Percentiles rank a stretch among this genome's conserved stretches.
phyloP scores from a whole-genome alignment of 2,888 invertebrate genomes.

The Tigriopus californicus region DNA sequence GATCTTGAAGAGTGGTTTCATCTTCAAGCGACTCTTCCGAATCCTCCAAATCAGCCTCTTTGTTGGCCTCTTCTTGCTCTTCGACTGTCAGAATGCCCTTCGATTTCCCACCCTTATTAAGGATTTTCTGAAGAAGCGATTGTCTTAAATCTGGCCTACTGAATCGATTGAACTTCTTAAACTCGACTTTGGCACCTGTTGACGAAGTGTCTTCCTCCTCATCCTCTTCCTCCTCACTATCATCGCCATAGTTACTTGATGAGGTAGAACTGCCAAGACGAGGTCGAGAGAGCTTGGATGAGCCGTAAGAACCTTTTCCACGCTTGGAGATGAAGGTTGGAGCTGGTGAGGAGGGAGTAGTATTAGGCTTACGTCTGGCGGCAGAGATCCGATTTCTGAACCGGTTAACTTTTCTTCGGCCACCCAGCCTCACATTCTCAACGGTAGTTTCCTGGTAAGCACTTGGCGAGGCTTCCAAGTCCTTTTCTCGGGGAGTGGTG shows the following conservation, averaged over 20 bases:
- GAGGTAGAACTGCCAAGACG: neutral
- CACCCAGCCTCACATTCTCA: too few relatives aligned
- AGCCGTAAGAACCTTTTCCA: too few relatives aligned
- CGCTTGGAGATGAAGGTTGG: too few relatives aligned
- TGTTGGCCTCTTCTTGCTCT: slow-evolving; percentile 1
- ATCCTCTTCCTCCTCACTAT: neutral
- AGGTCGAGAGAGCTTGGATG: neutral
- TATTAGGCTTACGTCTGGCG: neutral
- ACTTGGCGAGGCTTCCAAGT: too few relatives aligned
- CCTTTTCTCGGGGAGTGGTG: too few relatives aligned
- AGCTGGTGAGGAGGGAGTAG: neutral
- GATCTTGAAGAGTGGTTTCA: slow-evolving; percentile 36
- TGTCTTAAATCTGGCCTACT: slow-evolving; percentile 1
- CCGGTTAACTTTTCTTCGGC: neutral
- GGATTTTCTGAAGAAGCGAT: slow-evolving; percentile 6
- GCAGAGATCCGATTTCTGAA: neutral
- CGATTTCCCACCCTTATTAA: slow-evolving; percentile 1
- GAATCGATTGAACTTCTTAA: slow-evolving; percentile 14
- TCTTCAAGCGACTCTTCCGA: slow-evolving; percentile 28
- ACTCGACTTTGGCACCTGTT: neutral
- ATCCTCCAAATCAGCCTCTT: neutral
- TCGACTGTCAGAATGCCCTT: neutral
- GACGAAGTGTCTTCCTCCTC: neutral
- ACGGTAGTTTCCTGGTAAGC: too few relatives aligned
- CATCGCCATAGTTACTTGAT: neutral